Conservation (phyloP, 2,888 invertebrate genomes). For the Panorpa germanica region DNA sequence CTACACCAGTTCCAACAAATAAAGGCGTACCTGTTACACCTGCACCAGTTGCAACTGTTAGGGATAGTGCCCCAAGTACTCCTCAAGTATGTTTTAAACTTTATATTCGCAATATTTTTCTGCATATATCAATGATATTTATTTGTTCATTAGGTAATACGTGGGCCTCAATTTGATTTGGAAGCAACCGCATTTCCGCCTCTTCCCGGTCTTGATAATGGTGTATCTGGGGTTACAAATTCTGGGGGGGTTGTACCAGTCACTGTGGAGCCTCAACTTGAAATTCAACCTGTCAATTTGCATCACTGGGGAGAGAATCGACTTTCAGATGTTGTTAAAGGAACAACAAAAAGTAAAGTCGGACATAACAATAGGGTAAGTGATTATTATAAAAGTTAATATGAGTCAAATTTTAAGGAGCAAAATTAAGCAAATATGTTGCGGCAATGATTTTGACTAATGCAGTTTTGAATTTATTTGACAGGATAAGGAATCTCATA, state of each 20-base stretch:
- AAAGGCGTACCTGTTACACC: too few species aligned
- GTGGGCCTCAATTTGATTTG: conserved; percentile 52
- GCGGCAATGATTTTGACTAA: too few species aligned
- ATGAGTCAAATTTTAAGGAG: too few species aligned
- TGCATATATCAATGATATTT: too few species aligned
- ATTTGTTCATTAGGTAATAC: too few species aligned
- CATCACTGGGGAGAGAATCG: conserved; percentile 39
- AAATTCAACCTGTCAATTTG: conserved; percentile 6
- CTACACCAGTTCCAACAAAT: too few species aligned
- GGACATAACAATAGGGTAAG: conserved; percentile 16
- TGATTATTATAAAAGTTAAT: conserved; percentile 2
- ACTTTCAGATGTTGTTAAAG: conserved; percentile 63
- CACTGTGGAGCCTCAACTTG: conserved; percentile 2
- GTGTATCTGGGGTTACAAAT: conserved; percentile 9
- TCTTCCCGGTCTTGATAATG: conserved; percentile 38
- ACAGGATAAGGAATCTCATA: conserved; percentile 5
- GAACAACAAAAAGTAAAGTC: conserved; percentile 39
- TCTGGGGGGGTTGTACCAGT: conserved; percentile 7
- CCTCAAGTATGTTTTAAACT: conserved; percentile 24
- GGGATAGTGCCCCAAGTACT: conserved; percentile 10
- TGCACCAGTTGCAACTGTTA: conserved; percentile 11
- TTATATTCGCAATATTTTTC: too few species aligned
- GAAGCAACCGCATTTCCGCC: conserved; percentile 67
- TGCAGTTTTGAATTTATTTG: too few species aligned
- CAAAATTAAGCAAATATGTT: too few species aligned